Conservation (phyloP, 2,113 vertebrate genomes). For the Philantomba maxwellii region DNA sequence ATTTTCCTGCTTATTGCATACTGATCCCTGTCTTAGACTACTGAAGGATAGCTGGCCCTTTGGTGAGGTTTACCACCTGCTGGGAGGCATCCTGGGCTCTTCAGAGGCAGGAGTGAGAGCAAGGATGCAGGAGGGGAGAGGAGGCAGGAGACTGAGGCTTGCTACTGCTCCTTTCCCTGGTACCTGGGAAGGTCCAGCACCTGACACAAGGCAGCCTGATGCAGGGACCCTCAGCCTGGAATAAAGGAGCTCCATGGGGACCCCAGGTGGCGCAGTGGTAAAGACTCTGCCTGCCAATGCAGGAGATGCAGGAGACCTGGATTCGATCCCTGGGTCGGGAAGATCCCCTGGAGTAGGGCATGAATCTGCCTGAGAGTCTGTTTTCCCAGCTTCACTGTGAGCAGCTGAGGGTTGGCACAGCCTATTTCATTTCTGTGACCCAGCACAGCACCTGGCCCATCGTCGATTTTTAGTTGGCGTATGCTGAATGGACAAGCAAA, state of each 20-base stretch:
- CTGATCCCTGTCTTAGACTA: not conserved
- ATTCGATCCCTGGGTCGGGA: not conserved
- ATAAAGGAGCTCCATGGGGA: not conserved
- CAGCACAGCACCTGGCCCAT: not conserved
- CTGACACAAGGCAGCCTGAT: not conserved
- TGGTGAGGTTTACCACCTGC: not conserved
- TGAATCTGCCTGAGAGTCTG: not conserved
- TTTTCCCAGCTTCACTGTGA: not conserved
- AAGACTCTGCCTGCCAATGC: not conserved
- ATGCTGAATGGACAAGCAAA: not conserved
- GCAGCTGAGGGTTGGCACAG: accelerated
- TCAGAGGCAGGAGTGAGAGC: not conserved
- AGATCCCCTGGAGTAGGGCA: not conserved
- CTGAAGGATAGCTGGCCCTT: not conserved
- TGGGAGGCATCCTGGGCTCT: not conserved
- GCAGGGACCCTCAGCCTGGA: not conserved
- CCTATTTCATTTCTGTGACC: not conserved
- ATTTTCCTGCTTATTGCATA: no score
- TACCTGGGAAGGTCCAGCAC: no score
- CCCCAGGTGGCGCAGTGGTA: not conserved
- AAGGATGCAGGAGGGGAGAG: not conserved
- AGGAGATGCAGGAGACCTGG: not conserved
- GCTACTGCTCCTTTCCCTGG: not conserved
- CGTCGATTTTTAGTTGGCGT: not conserved
- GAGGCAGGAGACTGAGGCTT: not conserved